Base-by-base conservation (phyloP, 2,113 vertebrate genomes). In the Catharus bicknelli region DNA sequence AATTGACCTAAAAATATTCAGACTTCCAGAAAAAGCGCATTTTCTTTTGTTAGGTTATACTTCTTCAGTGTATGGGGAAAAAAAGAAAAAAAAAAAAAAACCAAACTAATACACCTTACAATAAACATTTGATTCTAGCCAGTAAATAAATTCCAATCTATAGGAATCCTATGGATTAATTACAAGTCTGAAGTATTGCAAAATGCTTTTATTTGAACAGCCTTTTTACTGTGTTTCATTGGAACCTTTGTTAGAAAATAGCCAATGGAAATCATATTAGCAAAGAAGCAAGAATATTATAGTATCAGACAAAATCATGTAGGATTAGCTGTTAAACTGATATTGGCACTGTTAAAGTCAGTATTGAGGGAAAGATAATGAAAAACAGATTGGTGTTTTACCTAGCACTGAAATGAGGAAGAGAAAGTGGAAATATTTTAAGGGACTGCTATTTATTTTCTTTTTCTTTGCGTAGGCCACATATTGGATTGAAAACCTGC, bases 1-100 rank as follows among this genome's bases (percentile, higher is more conserved):
- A 88, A 70, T 90, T 90, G 67, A 80, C 34, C 67, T 92, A 76
- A 90, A 95, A 95, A 81, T 83, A 75, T 86, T 88, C 63, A 58
- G 72, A 50, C 55, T 92, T 84, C 34, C 38, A 87, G 45, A 87
- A 61, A 89, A 90, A 90, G 89, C 34, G 18, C 17, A 32, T 42
- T 29, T 47, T 90, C 45, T 91, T 90, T 88, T 94, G 50, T 50
- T 34, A 40, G 8, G 6, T 88, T 83, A 50, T 63, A 48, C 21
- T 73, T 68, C 36, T 72, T 86, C 51, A 62, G 43, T 81, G 26
- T 48, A 84, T 34, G 42, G 20, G 4, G 8, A 48, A 42, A 34
- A 27, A 1, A 40, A 40, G 34, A 63, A 43, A 68, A 18, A 64
- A 54, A 64, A 21, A 55, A 53, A 27, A 42, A 13, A 11, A 34